These are phyloP conservation scores for Hypothenemus hampei DNA, from an alignment of 1,140 invertebrate species.

Conservation along the genomic window DNA sequence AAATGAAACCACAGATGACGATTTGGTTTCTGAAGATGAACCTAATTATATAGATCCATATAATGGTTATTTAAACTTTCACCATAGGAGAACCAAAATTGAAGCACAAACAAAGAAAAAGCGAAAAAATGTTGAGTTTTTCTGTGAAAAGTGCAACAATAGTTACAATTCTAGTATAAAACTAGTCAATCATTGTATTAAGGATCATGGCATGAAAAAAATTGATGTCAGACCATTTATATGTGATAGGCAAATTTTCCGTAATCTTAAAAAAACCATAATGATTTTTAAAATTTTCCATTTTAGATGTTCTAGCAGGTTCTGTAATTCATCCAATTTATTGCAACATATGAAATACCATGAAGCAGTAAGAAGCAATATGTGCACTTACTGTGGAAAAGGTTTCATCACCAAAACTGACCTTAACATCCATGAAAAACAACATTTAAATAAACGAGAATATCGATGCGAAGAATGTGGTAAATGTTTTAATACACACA, in stretches of 20 bases:
- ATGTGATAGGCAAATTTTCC: constrained; percentile 38
- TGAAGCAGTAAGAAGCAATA: constrained; percentile 36
- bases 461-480: constrained; percentile 63
- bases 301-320: constrained; percentile 24
- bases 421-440: constrained; percentile 50
- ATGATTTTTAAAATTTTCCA: background rate
- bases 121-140: constrained; percentile 18
- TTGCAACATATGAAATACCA: constrained; percentile 35
- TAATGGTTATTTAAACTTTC: no score
- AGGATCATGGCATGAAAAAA: constrained; percentile 47
- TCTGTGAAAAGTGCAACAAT: constrained; percentile 31
- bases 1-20: constrained; percentile 9
- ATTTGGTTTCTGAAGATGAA: constrained; percentile 1
- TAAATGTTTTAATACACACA: constrained; percentile 50
- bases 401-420: constrained; percentile 55
- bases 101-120: constrained; percentile 7
- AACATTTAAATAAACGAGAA: constrained; percentile 63
- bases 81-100: background rate
- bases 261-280: background rate
- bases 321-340: constrained; percentile 30
- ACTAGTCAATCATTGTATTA: constrained; percentile 44
- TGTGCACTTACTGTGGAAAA: constrained; percentile 53
- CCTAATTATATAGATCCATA: constrained; percentile 3
- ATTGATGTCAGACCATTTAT: constrained; percentile 50
- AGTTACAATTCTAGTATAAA: constrained; percentile 28